phyloP scores from a whole-genome alignment of 2,113 vertebrate genomes.

The Myrmecophaga tridactyla region DNA sequence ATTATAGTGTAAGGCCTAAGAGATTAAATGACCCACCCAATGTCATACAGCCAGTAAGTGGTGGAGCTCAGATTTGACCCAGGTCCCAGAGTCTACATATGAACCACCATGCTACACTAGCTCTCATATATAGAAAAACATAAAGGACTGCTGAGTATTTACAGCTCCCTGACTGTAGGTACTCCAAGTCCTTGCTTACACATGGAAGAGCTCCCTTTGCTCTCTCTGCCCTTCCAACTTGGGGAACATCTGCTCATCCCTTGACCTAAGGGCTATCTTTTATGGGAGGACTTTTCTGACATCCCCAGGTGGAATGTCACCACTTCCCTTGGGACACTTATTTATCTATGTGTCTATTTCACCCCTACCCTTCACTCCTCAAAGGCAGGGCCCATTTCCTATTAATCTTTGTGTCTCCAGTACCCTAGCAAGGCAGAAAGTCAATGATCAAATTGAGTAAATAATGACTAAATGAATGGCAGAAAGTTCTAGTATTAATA shows the following conservation, averaged over 20 bases:
- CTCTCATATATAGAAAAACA: background rate
- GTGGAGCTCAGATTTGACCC: background rate
- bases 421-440: background rate
- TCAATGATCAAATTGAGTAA: background rate
- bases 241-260: background rate
- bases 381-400: background rate
- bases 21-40: background rate
- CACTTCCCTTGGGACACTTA: background rate
- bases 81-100: background rate
- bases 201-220: background rate
- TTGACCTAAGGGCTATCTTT: background rate
- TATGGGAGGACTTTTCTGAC: background rate
- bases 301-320: background rate
- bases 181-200: background rate
- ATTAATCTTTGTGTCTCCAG: background rate
- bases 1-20: background rate
- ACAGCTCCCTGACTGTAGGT: no score
- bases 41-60: background rate
- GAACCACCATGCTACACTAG: background rate
- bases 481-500: background rate
- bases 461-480: background rate
- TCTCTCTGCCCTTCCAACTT: background rate
- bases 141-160: background rate
- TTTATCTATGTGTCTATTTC: background rate
- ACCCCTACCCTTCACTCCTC: background rate